phyloP scores from a whole-genome alignment of 2,113 vertebrate genomes.

The Oncorhynchus tshawytscha region DNA sequence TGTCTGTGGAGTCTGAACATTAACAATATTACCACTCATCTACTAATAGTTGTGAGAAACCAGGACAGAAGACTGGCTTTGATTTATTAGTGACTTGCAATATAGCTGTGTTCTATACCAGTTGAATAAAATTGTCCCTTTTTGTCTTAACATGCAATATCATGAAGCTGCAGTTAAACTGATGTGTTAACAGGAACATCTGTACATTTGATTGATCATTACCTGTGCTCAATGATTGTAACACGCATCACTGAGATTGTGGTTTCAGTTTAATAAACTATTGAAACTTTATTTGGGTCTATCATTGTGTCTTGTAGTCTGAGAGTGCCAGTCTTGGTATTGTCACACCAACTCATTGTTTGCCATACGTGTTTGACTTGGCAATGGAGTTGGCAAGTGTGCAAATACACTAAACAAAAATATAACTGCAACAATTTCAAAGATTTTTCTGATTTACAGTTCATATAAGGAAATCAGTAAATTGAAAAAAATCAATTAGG shows the following conservation, averaged over 20 bases:
- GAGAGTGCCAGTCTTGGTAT: no score
- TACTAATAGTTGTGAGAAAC: background rate
- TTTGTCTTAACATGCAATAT: slow-evolving; percentile 64
- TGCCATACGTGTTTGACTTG: no score
- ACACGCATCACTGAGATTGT: slow-evolving; percentile 78
- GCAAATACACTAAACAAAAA: no score
- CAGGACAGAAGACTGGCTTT: background rate
- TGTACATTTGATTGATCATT: slow-evolving; percentile 77
- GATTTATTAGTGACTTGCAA: slow-evolving; percentile 34
- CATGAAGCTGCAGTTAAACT: slow-evolving; percentile 81
- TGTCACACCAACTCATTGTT: no score
- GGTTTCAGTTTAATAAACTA: slow-evolving; percentile 92
- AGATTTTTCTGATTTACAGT: no score
- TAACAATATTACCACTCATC: background rate
- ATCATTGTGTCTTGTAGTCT: background rate
- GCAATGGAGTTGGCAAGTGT: no score
- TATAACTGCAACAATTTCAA: no score
- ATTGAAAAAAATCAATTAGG: no score
- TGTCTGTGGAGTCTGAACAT: background rate
- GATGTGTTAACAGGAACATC: slow-evolving; percentile 54
- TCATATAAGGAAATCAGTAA: no score
- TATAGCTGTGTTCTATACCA: slow-evolving; percentile 43
- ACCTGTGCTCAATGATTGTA: slow-evolving; percentile 73
- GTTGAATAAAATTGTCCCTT: slow-evolving; percentile 15
- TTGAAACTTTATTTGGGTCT: slow-evolving; percentile 71